Evolutionary conservation across 2,113 vertebrate species (phyloP), one percentile per base, ranked within the genome.

Genomic region (Prionailurus bengalensis): DNA sequence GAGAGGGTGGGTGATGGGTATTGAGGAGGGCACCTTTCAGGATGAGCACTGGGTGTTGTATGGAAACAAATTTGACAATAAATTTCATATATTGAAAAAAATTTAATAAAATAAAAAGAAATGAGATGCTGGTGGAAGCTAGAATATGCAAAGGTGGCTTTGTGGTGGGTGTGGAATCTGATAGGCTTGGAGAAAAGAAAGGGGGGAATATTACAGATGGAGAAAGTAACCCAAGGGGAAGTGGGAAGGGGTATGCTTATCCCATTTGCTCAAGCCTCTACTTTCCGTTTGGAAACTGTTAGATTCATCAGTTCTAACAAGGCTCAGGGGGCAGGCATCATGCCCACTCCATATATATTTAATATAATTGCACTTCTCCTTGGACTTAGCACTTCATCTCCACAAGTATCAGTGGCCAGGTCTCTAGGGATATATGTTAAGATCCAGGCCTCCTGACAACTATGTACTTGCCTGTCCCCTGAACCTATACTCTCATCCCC

Each of bases 271-370:
- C 36, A 92, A 71, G 63, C 21, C 45, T 90, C 36, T 15, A 36
- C 13, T 42, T 27, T 33, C 71, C 61, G 8, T 27, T 96, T 92
- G 31, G 78, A 91, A 93, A 53, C 33, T 42, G 63, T 71, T 70
- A 42, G 74, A 82, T 94, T 86, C 73, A 88, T 95, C n/a, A 68
- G 4, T 70, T 33, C 14, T 85, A 80, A 74, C 45, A 89, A 97
- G 33, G 9, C 39, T 51, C 3, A 29, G 36, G 63, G 11, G 7
- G 45, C 12, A 55, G 78, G 36, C 65, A 85, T 25, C n/a, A 25
- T 55, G 84, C 29, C 31, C 39, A 61, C 7, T 86, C 31, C 29
- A 51, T 42, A 42, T 58, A 15, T 45, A 31, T 83, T 83, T 95
- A 91, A 71, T 79, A 13, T 85, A 76, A 78, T 51, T 87, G 68